Conservation (phyloP, 2,888 invertebrate species). For the Drosophila parthenogenetica region DNA sequence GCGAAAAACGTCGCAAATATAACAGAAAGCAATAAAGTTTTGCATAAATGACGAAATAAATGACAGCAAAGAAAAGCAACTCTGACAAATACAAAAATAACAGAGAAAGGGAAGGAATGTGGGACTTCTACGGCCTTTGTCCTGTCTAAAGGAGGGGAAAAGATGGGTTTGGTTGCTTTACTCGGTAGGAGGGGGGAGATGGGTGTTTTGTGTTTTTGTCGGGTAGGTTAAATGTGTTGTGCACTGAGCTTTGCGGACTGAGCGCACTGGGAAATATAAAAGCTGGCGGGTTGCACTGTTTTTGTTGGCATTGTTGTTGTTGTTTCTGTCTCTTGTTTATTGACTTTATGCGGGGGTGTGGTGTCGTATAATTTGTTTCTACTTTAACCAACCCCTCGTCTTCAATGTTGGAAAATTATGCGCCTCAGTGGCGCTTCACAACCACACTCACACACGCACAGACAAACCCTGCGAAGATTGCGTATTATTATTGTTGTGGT, state of each 20-base stretch:
- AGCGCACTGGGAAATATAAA: conserved; percentile 68
- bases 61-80: conserved; percentile 78
- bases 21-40: conserved; percentile 78
- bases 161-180: conserved; percentile 19
- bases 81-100: conserved; percentile 66
- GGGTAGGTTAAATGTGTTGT: conserved; percentile 63
- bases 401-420: conserved; percentile 67
- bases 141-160: conserved; percentile 21
- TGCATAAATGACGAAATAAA: conserved; percentile 82
- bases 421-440: conserved; percentile 74
- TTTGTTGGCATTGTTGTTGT: conserved; percentile 34
- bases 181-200: background rate
- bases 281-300: conserved; percentile 57
- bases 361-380: conserved; percentile 78
- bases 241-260: conserved; percentile 42
- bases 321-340: conserved; percentile 70
- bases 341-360: conserved; percentile 73
- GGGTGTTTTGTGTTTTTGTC: conserved; percentile 29
- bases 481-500: conserved; percentile 33
- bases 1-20: conserved; percentile 35
- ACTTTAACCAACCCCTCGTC: conserved; percentile 65
- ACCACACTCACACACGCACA: conserved; percentile 14
- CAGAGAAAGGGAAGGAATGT: conserved; percentile 5
- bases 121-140: conserved; percentile 21
- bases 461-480: conserved; percentile 20